phyloP scores from a whole-genome alignment of 1,140 invertebrate genomes.

The Drosophila ironensis region DNA sequence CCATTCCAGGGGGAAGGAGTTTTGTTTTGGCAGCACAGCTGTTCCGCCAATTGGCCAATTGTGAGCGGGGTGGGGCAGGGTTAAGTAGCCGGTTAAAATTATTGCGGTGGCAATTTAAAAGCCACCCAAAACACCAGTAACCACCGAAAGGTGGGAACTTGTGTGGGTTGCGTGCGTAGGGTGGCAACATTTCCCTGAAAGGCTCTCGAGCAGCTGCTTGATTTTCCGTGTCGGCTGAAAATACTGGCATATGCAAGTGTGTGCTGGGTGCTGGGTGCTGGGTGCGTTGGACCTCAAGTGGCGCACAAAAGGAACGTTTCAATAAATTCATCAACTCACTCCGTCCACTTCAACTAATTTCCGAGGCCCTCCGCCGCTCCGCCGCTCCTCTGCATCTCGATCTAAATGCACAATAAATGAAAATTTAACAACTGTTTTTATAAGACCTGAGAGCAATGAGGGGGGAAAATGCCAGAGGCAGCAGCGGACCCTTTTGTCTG shows the following conservation, averaged over 20 bases:
- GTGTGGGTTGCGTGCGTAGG: conserved; percentile 23
- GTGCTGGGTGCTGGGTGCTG: too few species aligned
- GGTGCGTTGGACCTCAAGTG: conserved; percentile 34
- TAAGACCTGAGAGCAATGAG: conserved; percentile 6
- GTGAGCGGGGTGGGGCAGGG: too few species aligned
- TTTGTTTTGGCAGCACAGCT: conserved; percentile 28
- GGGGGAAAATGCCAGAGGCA: conserved; percentile 11
- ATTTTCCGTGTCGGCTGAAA: conserved; percentile 51
- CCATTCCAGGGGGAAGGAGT: background rate
- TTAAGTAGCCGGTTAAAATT: conserved; percentile 33
- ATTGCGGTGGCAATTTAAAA: conserved; percentile 54
- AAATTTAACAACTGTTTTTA: conserved; percentile 78
- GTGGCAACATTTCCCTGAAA: background rate
- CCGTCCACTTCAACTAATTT: conserved; percentile 73
- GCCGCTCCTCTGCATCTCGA: conserved; percentile 4
- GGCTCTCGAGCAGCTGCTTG: conserved; percentile 61
- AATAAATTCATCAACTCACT: conserved; percentile 68
- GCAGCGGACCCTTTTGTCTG: conserved; percentile 20
- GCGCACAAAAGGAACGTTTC: conserved; percentile 62
- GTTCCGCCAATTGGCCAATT: conserved; percentile 48
- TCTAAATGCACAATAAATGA: conserved; percentile 74
- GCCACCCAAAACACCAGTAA: conserved; percentile 21
- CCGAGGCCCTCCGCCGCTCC: conserved; percentile 4
- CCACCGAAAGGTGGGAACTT: conserved; percentile 27
- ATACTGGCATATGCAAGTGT: conserved; percentile 71